These are phyloP conservation scores for Tillus elongatus DNA, from an alignment of 2,888 invertebrate species.

Conservation along the genomic window DNA sequence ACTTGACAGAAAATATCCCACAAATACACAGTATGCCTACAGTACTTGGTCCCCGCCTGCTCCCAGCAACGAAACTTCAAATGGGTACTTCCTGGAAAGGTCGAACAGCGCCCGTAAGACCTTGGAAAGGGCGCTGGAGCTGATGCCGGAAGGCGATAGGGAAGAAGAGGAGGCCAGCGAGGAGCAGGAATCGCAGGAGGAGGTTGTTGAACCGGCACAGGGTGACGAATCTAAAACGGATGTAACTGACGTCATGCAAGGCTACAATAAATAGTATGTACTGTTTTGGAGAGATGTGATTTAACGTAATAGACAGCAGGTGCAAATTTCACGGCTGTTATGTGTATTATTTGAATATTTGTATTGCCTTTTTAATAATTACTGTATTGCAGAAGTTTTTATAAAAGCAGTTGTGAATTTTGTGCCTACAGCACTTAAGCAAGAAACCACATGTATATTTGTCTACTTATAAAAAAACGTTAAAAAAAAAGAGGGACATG, in stretches of 20 bases:
- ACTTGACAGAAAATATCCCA: constrained; percentile 64
- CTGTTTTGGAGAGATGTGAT: constrained; percentile 1
- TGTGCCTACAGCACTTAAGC: constrained; percentile 16
- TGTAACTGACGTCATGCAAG: constrained; percentile 34
- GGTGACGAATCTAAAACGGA: constrained; percentile 19
- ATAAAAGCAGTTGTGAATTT: too few relatives aligned
- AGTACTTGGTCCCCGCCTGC: constrained; percentile 92
- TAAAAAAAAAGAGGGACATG: constrained; percentile 32
- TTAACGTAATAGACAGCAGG: too few relatives aligned
- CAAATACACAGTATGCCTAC: constrained; percentile 69
- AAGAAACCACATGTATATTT: constrained; percentile 22
- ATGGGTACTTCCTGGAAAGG: constrained; percentile 88
- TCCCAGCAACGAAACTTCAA: constrained; percentile 90
- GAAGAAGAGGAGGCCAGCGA: constrained; percentile 36
- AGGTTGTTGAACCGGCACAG: constrained; percentile 23
- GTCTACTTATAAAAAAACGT: constrained; percentile 19
- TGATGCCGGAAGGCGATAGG: constrained; percentile 58
- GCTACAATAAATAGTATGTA: constrained; percentile 18
- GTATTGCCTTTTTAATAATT: constrained; percentile 3
- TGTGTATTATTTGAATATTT: neutral
- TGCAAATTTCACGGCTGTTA: neutral
- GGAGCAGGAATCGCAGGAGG: constrained; percentile 37
- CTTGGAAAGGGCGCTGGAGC: constrained; percentile 66
- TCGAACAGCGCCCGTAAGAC: constrained; percentile 90
- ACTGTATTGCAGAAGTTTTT: too few relatives aligned